Percentiles rank a stretch among this genome's conserved stretches.
phyloP scores from a whole-genome alignment of 1,140 invertebrate genomes.

The Micrasema longulum region DNA sequence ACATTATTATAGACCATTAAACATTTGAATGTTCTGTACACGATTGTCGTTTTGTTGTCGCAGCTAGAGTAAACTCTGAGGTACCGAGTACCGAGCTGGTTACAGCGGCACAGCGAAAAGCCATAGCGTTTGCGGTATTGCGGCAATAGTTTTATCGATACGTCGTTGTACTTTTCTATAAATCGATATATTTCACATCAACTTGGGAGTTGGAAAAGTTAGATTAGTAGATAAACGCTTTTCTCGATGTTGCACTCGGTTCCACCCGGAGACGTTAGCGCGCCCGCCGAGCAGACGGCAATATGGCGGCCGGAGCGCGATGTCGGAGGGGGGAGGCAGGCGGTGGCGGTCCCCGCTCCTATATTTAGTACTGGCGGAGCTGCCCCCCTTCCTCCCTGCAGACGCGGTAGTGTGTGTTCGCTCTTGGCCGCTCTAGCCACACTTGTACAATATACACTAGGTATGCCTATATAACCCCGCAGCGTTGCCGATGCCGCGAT shows the following conservation, averaged over 20 bases:
- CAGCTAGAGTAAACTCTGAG: no score
- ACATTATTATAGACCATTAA: no score
- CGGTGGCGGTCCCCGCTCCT: neutral
- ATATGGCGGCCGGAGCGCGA: conserved; percentile 22
- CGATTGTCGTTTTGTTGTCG: no score
- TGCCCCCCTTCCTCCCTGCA: neutral
- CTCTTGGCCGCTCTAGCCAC: neutral
- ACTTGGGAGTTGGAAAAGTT: neutral
- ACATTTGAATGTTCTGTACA: no score
- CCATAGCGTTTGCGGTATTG: neutral
- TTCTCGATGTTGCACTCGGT: conserved; percentile 16
- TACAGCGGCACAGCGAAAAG: no score
- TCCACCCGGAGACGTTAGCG: conserved; percentile 8
- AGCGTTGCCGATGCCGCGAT: conserved; percentile 11
- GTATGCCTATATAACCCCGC: neutral
- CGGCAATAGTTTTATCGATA: neutral
- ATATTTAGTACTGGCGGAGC: conserved; percentile 19
- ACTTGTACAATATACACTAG: neutral
- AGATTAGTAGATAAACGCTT: no score
- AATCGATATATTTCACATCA: conserved; percentile 21
- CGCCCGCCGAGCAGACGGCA: conserved; percentile 18
- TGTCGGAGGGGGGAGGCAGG: neutral
- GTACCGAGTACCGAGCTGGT: no score
- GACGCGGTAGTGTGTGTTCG: neutral
- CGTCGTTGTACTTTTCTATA: neutral